phyloP scores from a whole-genome alignment of 2,797 vertebrate species.

The Phataginus tetradactyla region DNA sequence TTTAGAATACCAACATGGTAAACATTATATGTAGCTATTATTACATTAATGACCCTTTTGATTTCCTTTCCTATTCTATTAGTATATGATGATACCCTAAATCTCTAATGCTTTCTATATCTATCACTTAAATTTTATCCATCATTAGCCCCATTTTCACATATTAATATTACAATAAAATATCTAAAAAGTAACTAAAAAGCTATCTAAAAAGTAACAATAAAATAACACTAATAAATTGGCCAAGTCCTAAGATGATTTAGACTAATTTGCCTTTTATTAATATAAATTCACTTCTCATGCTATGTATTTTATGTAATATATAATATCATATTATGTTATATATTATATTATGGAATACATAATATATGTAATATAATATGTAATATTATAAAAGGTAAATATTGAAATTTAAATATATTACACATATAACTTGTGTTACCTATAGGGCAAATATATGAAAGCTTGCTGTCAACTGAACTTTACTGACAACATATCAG shows the following conservation, averaged over 20 bases:
- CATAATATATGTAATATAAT: too few species aligned
- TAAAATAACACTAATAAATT: not conserved
- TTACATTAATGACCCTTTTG: not conserved
- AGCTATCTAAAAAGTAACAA: slow-evolving; percentile 3
- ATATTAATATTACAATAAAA: not conserved
- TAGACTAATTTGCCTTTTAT: slow-evolving; percentile 2
- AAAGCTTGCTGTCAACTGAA: not conserved
- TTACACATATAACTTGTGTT: not conserved
- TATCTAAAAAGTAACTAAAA: not conserved
- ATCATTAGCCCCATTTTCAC: not conserved
- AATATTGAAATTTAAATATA: slow-evolving; percentile 20
- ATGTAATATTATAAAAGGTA: not conserved
- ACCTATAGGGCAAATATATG: not conserved
- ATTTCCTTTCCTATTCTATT: not conserved
- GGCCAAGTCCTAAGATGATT: not conserved
- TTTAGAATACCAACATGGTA: not conserved
- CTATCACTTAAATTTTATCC: not conserved
- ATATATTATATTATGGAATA: too few species aligned
- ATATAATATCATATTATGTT: too few species aligned
- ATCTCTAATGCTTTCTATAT: not conserved
- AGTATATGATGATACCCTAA: not conserved
- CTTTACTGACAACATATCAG: not conserved
- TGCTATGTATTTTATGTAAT: not conserved
- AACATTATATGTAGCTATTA: not conserved
- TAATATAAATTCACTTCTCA: not conserved